These are phyloP conservation scores for Botrylloides violaceus DNA, from an alignment of 23 tunicate species.

Conservation along the genomic window DNA sequence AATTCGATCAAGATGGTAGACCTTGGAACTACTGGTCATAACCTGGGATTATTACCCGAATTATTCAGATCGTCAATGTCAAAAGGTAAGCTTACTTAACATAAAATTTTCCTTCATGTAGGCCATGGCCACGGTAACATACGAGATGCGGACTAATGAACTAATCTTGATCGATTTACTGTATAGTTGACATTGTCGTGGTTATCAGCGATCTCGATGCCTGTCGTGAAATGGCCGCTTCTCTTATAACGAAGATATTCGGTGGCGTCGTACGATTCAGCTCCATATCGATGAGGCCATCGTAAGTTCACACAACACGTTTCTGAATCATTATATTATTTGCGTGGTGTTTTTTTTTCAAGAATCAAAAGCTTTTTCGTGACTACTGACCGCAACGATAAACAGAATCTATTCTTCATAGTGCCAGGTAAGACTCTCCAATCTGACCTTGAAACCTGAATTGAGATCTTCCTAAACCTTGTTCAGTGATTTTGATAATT, in stretches of 20 bases:
- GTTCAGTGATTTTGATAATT: no score
- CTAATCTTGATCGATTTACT: no score
- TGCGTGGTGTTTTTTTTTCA: not conserved
- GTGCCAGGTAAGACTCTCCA: constrained; percentile 83
- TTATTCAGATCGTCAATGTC: not conserved
- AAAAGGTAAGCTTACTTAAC: not conserved
- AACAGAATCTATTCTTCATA: constrained; percentile 50
- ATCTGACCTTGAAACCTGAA: no score
- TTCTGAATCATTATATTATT: not conserved
- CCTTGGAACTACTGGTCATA: not conserved
- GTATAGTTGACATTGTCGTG: constrained; percentile 3
- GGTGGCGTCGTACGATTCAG: not conserved
- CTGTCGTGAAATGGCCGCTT: not conserved
- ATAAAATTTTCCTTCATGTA: not conserved
- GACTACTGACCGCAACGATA: not conserved
- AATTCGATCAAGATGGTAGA: not conserved
- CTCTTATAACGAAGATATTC: not conserved
- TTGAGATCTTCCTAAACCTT: no score
- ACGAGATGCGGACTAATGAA: no score
- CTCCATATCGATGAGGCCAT: not conserved
- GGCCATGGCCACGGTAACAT: not conserved
- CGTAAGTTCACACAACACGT: not conserved
- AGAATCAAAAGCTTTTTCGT: constrained; percentile 9
- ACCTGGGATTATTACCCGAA: not conserved
- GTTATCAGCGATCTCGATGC: not conserved